These are phyloP conservation scores for Hyles euphorbiae DNA, from an alignment of 1,140 invertebrate genomes.

Conservation along the genomic window DNA sequence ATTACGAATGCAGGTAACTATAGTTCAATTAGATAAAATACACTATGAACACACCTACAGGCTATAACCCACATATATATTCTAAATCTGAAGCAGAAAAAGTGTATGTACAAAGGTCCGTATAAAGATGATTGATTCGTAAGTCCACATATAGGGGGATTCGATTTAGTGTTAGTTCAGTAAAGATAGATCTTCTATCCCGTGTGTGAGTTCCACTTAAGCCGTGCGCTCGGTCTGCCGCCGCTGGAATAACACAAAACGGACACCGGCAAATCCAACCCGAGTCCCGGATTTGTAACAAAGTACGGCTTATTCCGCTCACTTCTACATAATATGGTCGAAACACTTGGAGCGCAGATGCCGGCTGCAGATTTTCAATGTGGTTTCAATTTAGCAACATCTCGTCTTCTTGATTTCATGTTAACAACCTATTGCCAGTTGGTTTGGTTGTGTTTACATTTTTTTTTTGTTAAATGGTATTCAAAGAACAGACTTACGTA, in stretches of 20 bases:
- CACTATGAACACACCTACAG: no score
- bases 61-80: no score
- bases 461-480: no score
- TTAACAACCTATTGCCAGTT: slow-evolving; percentile 4
- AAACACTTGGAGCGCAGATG: slow-evolving; percentile 47
- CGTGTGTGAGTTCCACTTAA: slow-evolving; percentile 40
- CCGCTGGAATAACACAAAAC: slow-evolving; percentile 52
- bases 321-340: slow-evolving; percentile 47
- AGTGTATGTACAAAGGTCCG: no score
- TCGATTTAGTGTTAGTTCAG: slow-evolving; percentile 11
- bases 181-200: slow-evolving; percentile 7
- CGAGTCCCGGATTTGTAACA: slow-evolving; percentile 58
- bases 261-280: slow-evolving; percentile 52
- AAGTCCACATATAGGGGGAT: neutral
- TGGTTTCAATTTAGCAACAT: slow-evolving; percentile 37
- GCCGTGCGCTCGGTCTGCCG: slow-evolving; percentile 28
- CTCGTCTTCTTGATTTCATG: slow-evolving; percentile 23
- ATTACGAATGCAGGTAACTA: no score
- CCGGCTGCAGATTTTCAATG: slow-evolving; percentile 41
- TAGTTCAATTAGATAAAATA: no score
- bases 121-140: no score
- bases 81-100: no score
- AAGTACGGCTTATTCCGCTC: slow-evolving; percentile 54
- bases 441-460: no score
- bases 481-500: no score